Evolutionary conservation across 2,113 vertebrate genomes (phyloP), one percentile per base, ranked within the genome.

Genomic region (Callaeas wilsoni): DNA sequence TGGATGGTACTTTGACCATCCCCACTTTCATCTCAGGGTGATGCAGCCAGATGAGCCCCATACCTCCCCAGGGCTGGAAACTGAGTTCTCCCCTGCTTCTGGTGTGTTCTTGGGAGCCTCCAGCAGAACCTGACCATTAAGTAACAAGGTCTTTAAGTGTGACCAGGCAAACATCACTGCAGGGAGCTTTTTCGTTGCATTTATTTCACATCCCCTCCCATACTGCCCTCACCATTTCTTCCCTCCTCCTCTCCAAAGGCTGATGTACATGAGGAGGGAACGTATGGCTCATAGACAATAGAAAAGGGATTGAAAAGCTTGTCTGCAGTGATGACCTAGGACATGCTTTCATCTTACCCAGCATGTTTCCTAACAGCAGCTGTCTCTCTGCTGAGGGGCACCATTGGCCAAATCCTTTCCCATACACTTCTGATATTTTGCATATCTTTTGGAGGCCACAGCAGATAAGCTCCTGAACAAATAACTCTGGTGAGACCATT

Each of bases 401-500:
- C 29, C 6, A 1, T 21, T 47, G 37, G 49, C 47, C 4, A 5
- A 94, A 82, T 73, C 56, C 78, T 68, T 82, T 71, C 59, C 67
- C 42, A 84, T 60, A 56, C 12, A 67, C 33, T 65, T 57, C 44
- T 62, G 37, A 42, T 71, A 73, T 73, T 94, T 84, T 79, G 37
- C 21, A 47, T 75, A 56, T 84, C 49, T 79, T 63, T 60, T 13
- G 26, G 67, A 0, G 0, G 65, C 69, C 75, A 41, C 41, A 81
- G 49, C 49, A 90, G 93, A 90, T 92, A 92, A 92, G 46, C 86
- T 93, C 65, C 59, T 60, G 41, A 88, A 85, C 25, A 93, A 82
- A 47, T 62, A 93, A 95, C 84, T 94, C 79, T 94, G 79, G 84
- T 92, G 82, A 90, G 39, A 82, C 46, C 37, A 49, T 96, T 90